Conservation (phyloP, 2,888 invertebrate genomes). For the Macrophya annulata region DNA sequence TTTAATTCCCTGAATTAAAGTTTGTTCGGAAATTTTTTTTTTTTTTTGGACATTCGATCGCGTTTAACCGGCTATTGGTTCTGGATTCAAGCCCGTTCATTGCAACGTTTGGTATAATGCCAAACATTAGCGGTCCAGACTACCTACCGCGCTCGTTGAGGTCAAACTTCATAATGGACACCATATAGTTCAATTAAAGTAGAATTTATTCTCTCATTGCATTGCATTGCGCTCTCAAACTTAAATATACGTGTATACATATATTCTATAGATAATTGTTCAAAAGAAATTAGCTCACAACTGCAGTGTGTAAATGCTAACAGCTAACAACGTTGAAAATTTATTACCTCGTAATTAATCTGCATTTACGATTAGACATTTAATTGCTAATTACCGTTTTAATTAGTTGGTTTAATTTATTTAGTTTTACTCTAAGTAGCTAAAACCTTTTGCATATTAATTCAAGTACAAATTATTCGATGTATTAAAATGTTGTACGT, state of each 20-base stretch:
- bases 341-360: conserved; percentile 1
- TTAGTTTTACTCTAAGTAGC: not conserved
- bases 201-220: conserved; percentile 58
- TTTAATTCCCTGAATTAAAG: conserved; percentile 23
- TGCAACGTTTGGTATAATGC: conserved; percentile 60
- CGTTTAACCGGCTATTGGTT: conserved; percentile 26
- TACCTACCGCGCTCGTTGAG: conserved; percentile 50
- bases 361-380: conserved; percentile 7
- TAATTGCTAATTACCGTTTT: conserved; percentile 40
- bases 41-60: conserved; percentile 4
- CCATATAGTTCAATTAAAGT: conserved; percentile 64
- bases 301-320: not conserved
- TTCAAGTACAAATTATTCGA: not conserved
- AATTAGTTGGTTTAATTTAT: conserved; percentile 16
- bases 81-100: conserved; percentile 49
- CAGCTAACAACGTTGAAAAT: not conserved
- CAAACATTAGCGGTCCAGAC: conserved; percentile 51
- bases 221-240: not conserved
- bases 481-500: not conserved
- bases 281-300: not conserved
- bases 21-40: not conserved
- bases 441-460: not conserved
- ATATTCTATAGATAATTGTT: not conserved
- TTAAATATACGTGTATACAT: not conserved
- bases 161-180: conserved; percentile 64